Conservation (phyloP, 2,888 invertebrate genomes). For the Leptarthrus brevirostris region DNA sequence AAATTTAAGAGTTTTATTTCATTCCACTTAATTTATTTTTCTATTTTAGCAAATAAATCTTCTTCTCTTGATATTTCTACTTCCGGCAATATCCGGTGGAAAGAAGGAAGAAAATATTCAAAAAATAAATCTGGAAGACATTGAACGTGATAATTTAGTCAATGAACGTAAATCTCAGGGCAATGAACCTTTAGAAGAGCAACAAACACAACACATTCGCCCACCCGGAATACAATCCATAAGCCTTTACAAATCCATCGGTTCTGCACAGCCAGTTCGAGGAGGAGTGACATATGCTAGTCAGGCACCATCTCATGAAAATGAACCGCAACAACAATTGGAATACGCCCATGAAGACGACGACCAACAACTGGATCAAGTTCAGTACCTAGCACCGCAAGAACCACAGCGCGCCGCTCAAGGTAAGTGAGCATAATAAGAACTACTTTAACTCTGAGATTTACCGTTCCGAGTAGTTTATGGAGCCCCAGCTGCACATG, state of each 20-base stretch:
- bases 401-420: neutral
- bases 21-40: too few species aligned
- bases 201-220: slow-evolving; percentile 55
- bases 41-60: neutral
- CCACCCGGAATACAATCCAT: slow-evolving; percentile 42
- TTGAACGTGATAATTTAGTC: slow-evolving; percentile 77
- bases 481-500: slow-evolving; percentile 3
- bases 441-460: too few species aligned
- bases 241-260: neutral
- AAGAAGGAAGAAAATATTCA: slow-evolving; percentile 15
- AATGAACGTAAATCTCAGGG: slow-evolving; percentile 67
- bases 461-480: too few species aligned
- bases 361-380: slow-evolving; percentile 15
- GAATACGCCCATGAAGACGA: neutral
- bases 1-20: too few species aligned
- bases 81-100: neutral
- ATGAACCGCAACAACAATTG: neutral
- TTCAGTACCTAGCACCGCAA: slow-evolving; percentile 42
- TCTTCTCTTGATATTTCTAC: neutral
- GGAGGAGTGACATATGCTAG: slow-evolving; percentile 47
- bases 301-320: slow-evolving; percentile 12
- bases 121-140: slow-evolving; percentile 79
- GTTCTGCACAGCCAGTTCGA: neutral
- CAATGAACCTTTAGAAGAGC: slow-evolving; percentile 45
- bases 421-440: neutral